phyloP scores from a whole-genome alignment of 2,888 invertebrate genomes.

The Lithophane leautieri region DNA sequence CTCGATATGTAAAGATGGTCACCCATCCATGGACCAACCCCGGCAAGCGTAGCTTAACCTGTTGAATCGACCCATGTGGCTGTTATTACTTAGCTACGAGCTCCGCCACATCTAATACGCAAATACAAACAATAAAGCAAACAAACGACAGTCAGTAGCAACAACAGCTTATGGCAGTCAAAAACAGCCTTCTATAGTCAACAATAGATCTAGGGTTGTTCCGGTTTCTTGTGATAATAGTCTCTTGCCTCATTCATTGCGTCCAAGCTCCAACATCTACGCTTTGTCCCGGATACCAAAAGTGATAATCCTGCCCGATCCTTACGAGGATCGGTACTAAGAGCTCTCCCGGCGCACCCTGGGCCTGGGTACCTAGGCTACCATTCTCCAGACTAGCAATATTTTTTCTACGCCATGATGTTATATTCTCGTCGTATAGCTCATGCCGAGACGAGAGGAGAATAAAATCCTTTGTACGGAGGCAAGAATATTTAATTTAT shows the following conservation, averaged over 20 bases:
- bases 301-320: too few relatives aligned
- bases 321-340: neutral
- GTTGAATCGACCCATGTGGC: too few relatives aligned
- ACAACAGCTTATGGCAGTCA: neutral
- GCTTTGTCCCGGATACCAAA: neutral
- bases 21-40: too few relatives aligned
- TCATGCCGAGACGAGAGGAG: neutral
- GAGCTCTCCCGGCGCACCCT: neutral
- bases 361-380: too few relatives aligned
- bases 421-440: neutral
- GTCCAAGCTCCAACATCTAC: neutral
- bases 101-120: neutral
- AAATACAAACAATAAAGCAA: neutral
- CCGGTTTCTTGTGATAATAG: neutral
- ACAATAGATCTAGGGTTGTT: neutral
- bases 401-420: neutral
- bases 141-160: neutral
- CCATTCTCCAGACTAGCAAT: neutral
- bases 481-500: neutral
- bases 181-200: neutral
- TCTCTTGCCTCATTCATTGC: neutral
- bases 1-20: too few relatives aligned
- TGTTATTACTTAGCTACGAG: too few relatives aligned
- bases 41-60: too few relatives aligned
- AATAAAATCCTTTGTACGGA: neutral